A percentile compares a stretch with the other conserved stretches of the same genome.
These are phyloP conservation scores for Aulostomus chinensis DNA, from an alignment of 2,797 vertebrate genomes.

Conservation along the genomic window DNA sequence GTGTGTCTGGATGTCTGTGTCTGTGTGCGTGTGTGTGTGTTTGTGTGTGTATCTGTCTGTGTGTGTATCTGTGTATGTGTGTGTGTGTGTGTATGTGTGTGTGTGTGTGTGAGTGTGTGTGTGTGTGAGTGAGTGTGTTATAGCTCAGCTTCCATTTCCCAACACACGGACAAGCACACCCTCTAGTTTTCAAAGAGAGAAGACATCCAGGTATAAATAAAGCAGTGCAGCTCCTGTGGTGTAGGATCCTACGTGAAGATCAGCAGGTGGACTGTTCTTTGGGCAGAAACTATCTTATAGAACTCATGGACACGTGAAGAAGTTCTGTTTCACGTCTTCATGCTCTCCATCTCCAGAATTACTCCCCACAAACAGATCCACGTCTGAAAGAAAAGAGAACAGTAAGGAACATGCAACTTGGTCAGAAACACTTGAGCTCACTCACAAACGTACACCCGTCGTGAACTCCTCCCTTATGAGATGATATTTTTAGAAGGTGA, in stretches of 20 bases:
- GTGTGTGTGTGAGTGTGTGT: neutral
- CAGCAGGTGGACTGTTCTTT: conserved; percentile 3
- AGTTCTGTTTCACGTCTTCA: neutral
- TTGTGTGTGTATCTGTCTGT: too few species aligned
- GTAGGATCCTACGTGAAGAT: neutral
- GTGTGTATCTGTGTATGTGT: neutral
- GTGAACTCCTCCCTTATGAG: too few species aligned
- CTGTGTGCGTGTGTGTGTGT: too few species aligned
- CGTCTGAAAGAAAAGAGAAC: conserved; percentile 36
- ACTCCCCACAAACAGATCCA: conserved; percentile 56
- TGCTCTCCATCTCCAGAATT: conserved; percentile 5
- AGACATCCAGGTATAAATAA: conserved; percentile 43
- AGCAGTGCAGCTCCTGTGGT: conserved; percentile 38
- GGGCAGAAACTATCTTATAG: conserved; percentile 1
- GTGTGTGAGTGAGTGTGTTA: neutral
- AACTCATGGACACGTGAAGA: neutral
- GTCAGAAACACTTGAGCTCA: neutral
- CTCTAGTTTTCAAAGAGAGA: conserved; percentile 30
- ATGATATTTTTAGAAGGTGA: too few species aligned
- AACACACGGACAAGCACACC: conserved; percentile 16
- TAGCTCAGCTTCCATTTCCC: neutral
- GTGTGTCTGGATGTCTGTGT: neutral
- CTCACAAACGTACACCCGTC: neutral
- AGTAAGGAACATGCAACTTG: too few species aligned
- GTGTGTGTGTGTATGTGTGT: neutral